These are phyloP conservation scores for Siphamia tubifer DNA, from an alignment of 2,113 vertebrate species.

Conservation along the genomic window DNA sequence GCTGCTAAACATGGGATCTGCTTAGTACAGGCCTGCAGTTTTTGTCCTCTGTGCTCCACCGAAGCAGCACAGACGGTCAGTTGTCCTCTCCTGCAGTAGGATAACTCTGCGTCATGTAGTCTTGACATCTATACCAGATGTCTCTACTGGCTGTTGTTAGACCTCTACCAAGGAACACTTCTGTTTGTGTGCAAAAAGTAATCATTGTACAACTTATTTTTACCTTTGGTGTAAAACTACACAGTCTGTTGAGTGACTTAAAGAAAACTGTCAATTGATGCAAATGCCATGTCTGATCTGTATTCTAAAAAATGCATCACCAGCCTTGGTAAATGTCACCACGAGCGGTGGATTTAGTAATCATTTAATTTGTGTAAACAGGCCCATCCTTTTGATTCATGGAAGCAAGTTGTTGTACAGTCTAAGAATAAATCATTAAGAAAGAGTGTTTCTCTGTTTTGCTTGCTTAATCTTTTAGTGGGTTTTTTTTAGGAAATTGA, in stretches of 20 bases:
- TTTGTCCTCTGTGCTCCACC: constrained; percentile 25
- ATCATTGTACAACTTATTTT: constrained; percentile 3
- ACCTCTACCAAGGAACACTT: constrained; percentile 8
- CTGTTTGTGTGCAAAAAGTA: too few species aligned
- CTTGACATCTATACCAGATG: constrained; percentile 15
- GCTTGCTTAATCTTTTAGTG: neutral
- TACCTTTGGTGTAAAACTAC: constrained; percentile 18
- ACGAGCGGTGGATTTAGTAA: constrained; percentile 10
- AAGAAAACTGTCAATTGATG: constrained; percentile 30
- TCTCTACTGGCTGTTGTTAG: constrained; percentile 18
- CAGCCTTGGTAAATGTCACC: constrained; percentile 53
- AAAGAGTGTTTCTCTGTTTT: neutral
- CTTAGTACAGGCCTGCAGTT: constrained; percentile 12
- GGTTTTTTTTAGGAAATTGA: constrained; percentile 27
- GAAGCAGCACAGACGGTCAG: constrained; percentile 3
- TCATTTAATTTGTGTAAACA: constrained; percentile 59
- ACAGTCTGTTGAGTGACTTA: constrained; percentile 43
- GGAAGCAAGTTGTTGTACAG: neutral
- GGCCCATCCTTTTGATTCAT: neutral
- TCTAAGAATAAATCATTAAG: neutral
- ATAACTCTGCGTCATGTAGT: constrained; percentile 7
- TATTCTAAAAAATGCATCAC: constrained; percentile 40
- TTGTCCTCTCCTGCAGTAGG: constrained; percentile 3
- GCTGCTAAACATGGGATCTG: constrained; percentile 40
- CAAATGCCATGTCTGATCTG: constrained; percentile 56